Percentiles rank a stretch among this genome's conserved stretches.
phyloP scores from a whole-genome alignment of 2,797 vertebrate species.

The Petrocephalus schoutedeni region DNA sequence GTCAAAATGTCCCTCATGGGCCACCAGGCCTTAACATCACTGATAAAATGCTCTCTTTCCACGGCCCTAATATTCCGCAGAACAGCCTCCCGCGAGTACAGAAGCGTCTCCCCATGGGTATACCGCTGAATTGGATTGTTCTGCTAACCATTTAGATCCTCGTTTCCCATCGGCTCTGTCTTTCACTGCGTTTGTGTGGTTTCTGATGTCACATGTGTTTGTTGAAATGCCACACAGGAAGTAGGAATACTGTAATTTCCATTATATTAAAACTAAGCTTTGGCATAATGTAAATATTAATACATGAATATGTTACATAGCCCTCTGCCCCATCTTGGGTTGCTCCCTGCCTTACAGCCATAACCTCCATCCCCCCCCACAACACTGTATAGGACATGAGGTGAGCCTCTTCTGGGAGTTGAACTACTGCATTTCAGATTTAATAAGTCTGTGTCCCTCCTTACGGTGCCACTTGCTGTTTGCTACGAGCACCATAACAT shows the following conservation, averaged over 20 bases:
- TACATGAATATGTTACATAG: background rate
- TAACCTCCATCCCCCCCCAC: background rate
- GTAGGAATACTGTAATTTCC: background rate
- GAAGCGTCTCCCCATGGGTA: background rate
- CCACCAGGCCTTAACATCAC: slow-evolving; percentile 11
- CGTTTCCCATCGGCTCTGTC: background rate
- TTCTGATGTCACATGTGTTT: background rate
- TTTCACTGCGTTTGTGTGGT: background rate
- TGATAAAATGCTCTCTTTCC: slow-evolving; percentile 13
- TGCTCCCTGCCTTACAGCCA: background rate
- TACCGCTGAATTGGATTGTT: background rate
- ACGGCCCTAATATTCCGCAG: background rate
- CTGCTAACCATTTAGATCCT: background rate
- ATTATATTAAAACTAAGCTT: background rate
- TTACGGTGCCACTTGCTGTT: background rate
- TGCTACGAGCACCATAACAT: background rate
- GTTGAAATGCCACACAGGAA: background rate
- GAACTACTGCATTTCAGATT: background rate
- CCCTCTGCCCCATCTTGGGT: background rate
- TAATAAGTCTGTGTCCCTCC: background rate
- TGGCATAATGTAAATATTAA: background rate
- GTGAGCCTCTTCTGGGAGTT: background rate
- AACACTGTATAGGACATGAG: background rate
- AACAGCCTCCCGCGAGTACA: slow-evolving; percentile 15
- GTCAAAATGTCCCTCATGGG: background rate